Conservation (phyloP, 2,797 vertebrate genomes). For the Cynopterus sphinx region DNA sequence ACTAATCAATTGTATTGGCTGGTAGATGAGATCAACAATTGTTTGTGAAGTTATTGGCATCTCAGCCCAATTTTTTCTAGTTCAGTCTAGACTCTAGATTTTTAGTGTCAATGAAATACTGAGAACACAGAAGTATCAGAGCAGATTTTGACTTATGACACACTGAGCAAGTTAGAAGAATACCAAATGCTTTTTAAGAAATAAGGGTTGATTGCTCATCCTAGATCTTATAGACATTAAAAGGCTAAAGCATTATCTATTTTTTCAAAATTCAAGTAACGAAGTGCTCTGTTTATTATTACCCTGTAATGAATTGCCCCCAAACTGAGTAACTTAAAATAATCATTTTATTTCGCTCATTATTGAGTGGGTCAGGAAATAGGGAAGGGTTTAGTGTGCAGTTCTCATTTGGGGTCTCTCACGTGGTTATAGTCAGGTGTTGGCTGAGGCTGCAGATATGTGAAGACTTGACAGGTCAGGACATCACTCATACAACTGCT, state of each 20-base stretch:
- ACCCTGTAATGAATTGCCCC: background rate
- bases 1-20: constrained; percentile 49
- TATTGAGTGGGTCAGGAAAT: background rate
- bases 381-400: background rate
- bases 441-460: background rate
- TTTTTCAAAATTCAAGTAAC: background rate
- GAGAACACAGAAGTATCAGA: background rate
- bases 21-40: constrained; percentile 29
- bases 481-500: background rate
- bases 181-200: background rate
- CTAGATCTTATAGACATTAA: background rate
- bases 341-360: background rate
- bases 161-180: background rate
- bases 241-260: background rate
- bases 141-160: too few species aligned
- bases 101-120: background rate
- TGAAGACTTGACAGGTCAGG: background rate
- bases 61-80: background rate
- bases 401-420: background rate
- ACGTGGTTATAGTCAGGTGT: background rate
- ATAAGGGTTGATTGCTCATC: background rate
- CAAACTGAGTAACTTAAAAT: background rate
- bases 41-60: constrained; percentile 37
- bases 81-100: background rate
- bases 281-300: background rate